Evolutionary conservation across 2,113 vertebrate species (phyloP), one percentile per base, ranked within the genome.

Genomic region (Spilogale gracilis): DNA sequence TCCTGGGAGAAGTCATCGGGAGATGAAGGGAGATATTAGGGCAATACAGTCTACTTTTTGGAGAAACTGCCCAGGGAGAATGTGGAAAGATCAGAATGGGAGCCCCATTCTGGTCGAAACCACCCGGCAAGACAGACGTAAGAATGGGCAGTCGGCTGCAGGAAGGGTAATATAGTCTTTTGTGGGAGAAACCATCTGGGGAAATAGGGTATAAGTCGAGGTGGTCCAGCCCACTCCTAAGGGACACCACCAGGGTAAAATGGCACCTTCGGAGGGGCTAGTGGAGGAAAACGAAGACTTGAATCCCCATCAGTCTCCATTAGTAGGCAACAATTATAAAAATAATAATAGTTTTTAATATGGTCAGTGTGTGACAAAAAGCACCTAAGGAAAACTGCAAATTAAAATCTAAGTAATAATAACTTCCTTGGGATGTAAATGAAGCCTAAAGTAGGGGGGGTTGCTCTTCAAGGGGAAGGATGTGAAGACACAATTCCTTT

Each of bases 361-460:
- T 65, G 23, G 25, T 21, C 23, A 84, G 73, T 1, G 2, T 58
- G 61, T 71, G n/a, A 78, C 23, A 83, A 58, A 95, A 87, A 95
- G 65, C 48, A 65, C 54, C 63, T 73, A 65, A 71, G 52, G 13
- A 79, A 78, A 92, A 80, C 27, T 23, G 23, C 18, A 73, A 79
- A 85, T 58, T 91, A 82, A 87, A 96, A 78, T 87, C 13, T 76
- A 58, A 81, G 63, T 88, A 65, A 80, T 60, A 67, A 45, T 32
- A 45, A 52, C 58, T 3, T 11, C 52, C 20, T 90, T 89, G 61
- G 18, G 82, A 23, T 58, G 43, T 83, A 58, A 95, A 83, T 16
- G 21, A 86, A 86, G 4, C 79, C 60, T 92, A 73, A 74, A 96
- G 6, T 38, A 38, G 38, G 38, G 38, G 38, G 38, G 38, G 38